Conservation (phyloP, 2,113 vertebrate species). For the Bubo scandiacus region DNA sequence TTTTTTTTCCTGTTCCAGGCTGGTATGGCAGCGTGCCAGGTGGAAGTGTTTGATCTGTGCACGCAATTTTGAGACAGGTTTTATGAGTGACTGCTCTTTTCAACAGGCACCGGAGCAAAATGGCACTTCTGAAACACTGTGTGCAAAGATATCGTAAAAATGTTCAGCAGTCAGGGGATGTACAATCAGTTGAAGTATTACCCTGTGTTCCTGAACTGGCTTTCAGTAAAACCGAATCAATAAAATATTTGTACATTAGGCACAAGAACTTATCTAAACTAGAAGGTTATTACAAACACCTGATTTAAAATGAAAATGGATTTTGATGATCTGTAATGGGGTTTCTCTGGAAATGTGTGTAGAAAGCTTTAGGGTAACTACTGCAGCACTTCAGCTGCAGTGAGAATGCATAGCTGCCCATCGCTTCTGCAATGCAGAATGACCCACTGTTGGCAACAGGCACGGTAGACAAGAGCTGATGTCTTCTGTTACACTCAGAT, state of each 20-base stretch:
- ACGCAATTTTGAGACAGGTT: background rate
- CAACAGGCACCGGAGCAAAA: background rate
- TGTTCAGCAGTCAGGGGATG: background rate
- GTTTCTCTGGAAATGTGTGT: background rate
- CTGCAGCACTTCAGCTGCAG: background rate
- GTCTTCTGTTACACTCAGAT: background rate
- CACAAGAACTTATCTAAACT: background rate
- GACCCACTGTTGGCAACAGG: background rate
- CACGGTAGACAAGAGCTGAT: background rate
- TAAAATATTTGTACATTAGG: background rate
- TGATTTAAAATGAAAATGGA: background rate
- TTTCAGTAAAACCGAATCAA: background rate
- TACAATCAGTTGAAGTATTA: background rate
- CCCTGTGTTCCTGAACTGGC: background rate
- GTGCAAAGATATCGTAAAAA: background rate
- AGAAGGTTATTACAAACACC: background rate
- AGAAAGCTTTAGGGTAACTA: background rate
- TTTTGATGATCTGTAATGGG: background rate
- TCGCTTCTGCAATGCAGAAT: background rate
- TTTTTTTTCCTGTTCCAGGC: background rate
- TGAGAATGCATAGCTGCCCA: background rate
- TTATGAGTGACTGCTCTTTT: background rate
- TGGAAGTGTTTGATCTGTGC: background rate
- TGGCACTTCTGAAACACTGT: background rate
- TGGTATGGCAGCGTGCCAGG: background rate